A percentile compares a stretch with the other conserved stretches of the same genome.
Evolutionary conservation across 2,888 invertebrate species (phyloP).

Genomic region (Lysandra coridon): DNA sequence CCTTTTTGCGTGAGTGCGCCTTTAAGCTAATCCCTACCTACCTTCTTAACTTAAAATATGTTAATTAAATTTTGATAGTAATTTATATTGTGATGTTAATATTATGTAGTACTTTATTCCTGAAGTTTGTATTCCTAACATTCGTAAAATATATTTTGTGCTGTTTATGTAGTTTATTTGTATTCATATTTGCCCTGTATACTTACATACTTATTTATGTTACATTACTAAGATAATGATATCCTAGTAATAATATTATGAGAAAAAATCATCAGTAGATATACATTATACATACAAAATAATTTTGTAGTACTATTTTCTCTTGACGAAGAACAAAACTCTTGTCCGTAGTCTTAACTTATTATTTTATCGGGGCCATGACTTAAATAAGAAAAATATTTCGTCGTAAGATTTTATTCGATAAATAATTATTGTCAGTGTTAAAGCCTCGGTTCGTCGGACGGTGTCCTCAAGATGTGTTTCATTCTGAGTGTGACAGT

Average conservation of each 20-base stretch:
- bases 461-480: constrained; percentile 43
- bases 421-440: not conserved
- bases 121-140: too few relatives aligned
- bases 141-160: too few relatives aligned
- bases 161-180: too few relatives aligned
- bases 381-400: not conserved
- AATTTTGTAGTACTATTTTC: too few relatives aligned
- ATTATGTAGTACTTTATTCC: too few relatives aligned
- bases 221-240: too few relatives aligned
- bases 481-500: constrained; percentile 50
- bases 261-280: too few relatives aligned
- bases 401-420: not conserved
- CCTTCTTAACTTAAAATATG: not conserved
- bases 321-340: not conserved
- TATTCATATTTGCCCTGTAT: too few relatives aligned
- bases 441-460: not conserved
- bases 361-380: not conserved
- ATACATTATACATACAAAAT: too few relatives aligned
- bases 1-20: constrained; percentile 4
- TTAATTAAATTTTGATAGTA: not conserved
- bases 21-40: not conserved
- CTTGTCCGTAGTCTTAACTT: not conserved
- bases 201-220: too few relatives aligned
- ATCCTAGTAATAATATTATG: too few relatives aligned
- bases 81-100: too few relatives aligned